phyloP scores from a whole-genome alignment of 2,113 vertebrate species.

The Tonatia bakeri region DNA sequence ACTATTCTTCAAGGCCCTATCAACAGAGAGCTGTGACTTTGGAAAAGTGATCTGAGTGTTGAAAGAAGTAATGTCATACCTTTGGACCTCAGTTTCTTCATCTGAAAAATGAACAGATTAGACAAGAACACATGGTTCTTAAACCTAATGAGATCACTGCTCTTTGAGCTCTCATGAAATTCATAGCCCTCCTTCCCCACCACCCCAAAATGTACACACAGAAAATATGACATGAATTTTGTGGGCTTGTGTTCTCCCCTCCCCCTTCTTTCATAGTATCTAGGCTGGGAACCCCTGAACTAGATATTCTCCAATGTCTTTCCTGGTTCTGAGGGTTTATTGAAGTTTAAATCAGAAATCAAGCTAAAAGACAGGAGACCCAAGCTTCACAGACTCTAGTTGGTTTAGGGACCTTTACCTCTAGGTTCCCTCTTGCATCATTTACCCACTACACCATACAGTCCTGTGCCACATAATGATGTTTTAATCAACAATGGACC shows the following conservation, averaged over 20 bases:
- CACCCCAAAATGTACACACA: background rate
- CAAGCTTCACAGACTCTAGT: background rate
- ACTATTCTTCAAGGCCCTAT: background rate
- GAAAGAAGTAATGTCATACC: background rate
- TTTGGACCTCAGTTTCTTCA: background rate
- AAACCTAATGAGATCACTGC: background rate
- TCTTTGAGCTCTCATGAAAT: background rate
- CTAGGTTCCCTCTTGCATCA: background rate
- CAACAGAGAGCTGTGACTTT: background rate
- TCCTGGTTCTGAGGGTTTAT: background rate
- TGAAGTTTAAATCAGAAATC: conserved; percentile 8
- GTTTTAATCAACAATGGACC: background rate
- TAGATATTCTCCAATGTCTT: background rate
- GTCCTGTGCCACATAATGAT: background rate
- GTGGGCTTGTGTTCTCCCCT: background rate
- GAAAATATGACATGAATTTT: background rate
- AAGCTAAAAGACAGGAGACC: background rate
- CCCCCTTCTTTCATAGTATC: background rate
- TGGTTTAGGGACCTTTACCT: background rate
- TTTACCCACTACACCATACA: background rate
- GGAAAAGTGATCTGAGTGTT: background rate
- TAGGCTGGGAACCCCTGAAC: background rate
- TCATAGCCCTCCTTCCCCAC: background rate
- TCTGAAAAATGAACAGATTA: background rate
- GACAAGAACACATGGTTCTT: background rate